phyloP scores from a whole-genome alignment of 2,888 invertebrate species.

The Polyploca ridens region DNA sequence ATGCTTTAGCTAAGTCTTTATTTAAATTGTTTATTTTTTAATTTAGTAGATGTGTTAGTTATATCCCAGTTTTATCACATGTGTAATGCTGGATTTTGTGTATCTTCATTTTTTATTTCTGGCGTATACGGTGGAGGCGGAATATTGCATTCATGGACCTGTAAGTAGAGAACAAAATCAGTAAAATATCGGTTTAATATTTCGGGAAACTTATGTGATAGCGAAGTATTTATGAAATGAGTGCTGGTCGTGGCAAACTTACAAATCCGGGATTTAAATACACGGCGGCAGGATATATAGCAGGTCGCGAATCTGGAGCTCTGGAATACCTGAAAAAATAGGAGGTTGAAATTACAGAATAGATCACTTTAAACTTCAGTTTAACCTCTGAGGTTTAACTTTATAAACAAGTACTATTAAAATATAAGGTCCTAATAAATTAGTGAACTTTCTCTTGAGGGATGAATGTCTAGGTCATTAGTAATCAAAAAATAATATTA shows the following conservation, averaged over 20 bases:
- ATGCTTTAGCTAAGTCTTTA: too few relatives aligned
- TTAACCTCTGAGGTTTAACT: too few relatives aligned
- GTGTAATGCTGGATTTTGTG: slow-evolving; percentile 45
- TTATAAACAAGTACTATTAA: too few relatives aligned
- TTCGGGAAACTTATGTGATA: too few relatives aligned
- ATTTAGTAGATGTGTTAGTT: neutral
- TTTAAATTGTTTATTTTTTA: neutral
- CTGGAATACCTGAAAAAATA: slow-evolving; percentile 62
- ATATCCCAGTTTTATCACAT: slow-evolving; percentile 32
- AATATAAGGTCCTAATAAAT: too few relatives aligned
- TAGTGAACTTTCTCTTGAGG: too few relatives aligned
- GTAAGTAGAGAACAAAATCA: slow-evolving; percentile 26
- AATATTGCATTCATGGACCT: slow-evolving; percentile 72
- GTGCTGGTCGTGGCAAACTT: slow-evolving; percentile 38
- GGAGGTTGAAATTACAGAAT: neutral
- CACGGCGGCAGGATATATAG: slow-evolving; percentile 56
- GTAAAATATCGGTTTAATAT: neutral
- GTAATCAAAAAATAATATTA: too few relatives aligned
- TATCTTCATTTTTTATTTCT: slow-evolving; percentile 55
- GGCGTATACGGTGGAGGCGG: slow-evolving; percentile 73
- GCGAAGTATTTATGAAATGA: too few relatives aligned
- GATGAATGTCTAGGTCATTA: too few relatives aligned
- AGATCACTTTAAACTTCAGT: too few relatives aligned
- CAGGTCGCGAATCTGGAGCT: slow-evolving; percentile 55
- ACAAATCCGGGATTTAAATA: slow-evolving; percentile 74